Conservation (phyloP, 2,113 vertebrate genomes). For the Paradisaea rubra region DNA sequence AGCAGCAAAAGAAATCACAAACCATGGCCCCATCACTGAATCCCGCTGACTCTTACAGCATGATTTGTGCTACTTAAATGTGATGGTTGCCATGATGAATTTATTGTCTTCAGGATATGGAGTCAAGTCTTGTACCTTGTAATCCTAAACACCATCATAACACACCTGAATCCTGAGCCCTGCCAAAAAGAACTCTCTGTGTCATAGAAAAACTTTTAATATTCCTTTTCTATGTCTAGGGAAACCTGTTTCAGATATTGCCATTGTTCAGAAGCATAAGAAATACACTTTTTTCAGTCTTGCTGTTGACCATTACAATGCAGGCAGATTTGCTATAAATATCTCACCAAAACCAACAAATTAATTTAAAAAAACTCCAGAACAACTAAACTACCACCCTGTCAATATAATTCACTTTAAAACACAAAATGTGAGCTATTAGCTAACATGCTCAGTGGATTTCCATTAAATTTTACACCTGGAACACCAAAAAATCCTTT, state of each 20-base stretch:
- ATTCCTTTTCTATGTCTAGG: not conserved
- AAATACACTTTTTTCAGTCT: not conserved
- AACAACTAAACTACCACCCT: not conserved
- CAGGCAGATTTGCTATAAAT: not conserved
- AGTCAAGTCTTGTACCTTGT: not conserved
- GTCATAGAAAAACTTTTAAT: not conserved
- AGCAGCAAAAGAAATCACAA: conserved; percentile 19
- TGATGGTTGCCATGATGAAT: not conserved
- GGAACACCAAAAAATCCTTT: not conserved
- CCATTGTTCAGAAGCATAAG: not conserved
- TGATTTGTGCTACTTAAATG: conserved; percentile 14
- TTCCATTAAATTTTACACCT: not conserved
- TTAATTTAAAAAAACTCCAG: not conserved
- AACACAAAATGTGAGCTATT: not conserved
- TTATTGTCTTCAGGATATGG: not conserved
- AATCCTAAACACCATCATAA: not conserved
- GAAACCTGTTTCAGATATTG: not conserved
- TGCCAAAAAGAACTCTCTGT: not conserved
- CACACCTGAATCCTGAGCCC: not conserved
- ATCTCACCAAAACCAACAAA: not conserved
- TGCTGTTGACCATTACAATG: not conserved
- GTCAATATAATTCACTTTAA: not conserved
- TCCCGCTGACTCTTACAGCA: not conserved
- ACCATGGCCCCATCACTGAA: not conserved
- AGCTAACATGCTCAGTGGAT: not conserved